Evolutionary conservation across 1,140 invertebrate genomes (phyloP), one percentile per base, ranked within the genome.

Genomic region (Akabosia matsudoensis): DNA sequence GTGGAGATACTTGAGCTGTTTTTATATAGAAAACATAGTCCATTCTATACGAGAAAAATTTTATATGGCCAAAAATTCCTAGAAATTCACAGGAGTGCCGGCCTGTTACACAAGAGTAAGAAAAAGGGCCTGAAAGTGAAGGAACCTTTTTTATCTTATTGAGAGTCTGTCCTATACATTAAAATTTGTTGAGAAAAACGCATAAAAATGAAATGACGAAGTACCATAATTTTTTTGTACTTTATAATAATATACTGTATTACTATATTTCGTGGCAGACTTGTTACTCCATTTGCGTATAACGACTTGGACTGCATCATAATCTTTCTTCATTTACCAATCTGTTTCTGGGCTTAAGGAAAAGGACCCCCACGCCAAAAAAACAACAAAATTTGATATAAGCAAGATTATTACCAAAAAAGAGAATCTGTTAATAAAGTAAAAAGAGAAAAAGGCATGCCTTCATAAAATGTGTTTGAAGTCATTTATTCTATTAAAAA

Each of bases 11-110:
- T 37, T 54, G 37, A 76, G 74, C 78, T 79, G 76, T 76, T 75
- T 72, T 76, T 61, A n/a, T 61, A 16, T 16, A 16, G 4, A n/a
- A 4, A 3, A 16, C 24, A n/a, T 61, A 61, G n/a, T n/a, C n/a
- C n/a, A n/a, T n/a, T 61, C 24, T 61, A 22, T 67, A 67, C 61
- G 61, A 22, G 54, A 67, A 4, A 2, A 67, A 54, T 54, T 79
- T 80, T 79, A 80, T 80, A 80, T 79, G 64, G 79, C 77, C 77
- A 80, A 80, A 80, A 79, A 73, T 80, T 80, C 79, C 74, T 2
- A 79, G 79, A 80, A 80, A 79, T 80, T 77, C 76, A 78, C 79
- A 76, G 79, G 79, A 80, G 79, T 74, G 78, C 74, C 76, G 70
- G 70, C 37, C 37, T 37, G 31, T 45, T 22, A 24, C 7, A 70